These are phyloP conservation scores for Dendroctonus valens DNA, from an alignment of 1,140 invertebrate genomes.

Conservation along the genomic window DNA sequence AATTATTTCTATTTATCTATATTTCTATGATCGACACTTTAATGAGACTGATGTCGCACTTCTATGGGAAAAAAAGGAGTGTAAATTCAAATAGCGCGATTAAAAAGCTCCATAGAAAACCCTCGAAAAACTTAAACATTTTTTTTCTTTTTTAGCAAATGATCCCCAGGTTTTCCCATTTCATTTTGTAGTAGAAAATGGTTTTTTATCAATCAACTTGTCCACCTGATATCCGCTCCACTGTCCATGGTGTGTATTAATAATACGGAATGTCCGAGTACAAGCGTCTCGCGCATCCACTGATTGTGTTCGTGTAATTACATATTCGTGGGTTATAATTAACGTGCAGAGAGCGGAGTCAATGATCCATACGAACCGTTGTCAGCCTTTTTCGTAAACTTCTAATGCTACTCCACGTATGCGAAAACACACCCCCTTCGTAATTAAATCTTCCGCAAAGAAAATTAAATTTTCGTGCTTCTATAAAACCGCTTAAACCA, in stretches of 20 bases:
- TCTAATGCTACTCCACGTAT: constrained; percentile 40
- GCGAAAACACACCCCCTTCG: constrained; percentile 36
- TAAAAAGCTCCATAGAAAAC: too few relatives aligned
- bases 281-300: constrained; percentile 48
- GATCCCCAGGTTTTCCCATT: neutral
- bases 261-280: constrained; percentile 49
- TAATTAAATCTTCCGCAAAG: constrained; percentile 29
- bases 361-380: constrained; percentile 48
- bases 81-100: too few relatives aligned
- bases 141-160: neutral
- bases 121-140: too few relatives aligned
- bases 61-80: too few relatives aligned
- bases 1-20: too few relatives aligned
- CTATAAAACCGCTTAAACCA: constrained; percentile 14
- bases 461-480: constrained; percentile 25
- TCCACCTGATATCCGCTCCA: constrained; percentile 1
- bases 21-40: too few relatives aligned
- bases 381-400: constrained; percentile 40
- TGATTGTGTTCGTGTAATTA: constrained; percentile 51
- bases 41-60: too few relatives aligned
- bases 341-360: constrained; percentile 44
- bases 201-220: neutral
- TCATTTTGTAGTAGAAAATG: neutral
- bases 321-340: constrained; percentile 51
- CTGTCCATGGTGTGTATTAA: constrained; percentile 44